These are phyloP conservation scores for Cancer borealis DNA, from an alignment of 2,888 invertebrate species.

Conservation along the genomic window DNA sequence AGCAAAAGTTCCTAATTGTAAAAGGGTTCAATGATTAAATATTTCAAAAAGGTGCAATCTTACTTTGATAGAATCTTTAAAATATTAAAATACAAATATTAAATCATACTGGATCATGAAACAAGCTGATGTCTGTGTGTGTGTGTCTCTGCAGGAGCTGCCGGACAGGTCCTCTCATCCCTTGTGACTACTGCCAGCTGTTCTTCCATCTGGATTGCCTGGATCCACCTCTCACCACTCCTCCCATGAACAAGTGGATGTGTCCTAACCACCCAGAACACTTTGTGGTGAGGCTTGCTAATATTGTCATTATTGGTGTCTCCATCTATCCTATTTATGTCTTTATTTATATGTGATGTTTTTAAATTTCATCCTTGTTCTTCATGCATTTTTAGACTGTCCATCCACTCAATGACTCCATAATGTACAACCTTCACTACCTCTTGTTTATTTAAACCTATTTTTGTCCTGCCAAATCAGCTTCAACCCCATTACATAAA, in stretches of 20 bases:
- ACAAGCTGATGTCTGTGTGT: background rate
- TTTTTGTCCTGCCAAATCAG: background rate
- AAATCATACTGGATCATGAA: background rate
- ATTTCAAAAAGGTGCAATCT: background rate
- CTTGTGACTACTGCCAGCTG: conserved; percentile 96
- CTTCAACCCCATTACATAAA: background rate
- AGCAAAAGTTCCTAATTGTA: background rate
- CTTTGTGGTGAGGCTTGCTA: conserved; percentile 82
- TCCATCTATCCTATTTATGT: background rate
- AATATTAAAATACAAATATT: background rate
- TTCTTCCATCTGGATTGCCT: conserved; percentile 96
- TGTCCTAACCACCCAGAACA: conserved; percentile 98
- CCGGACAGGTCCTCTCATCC: conserved; percentile 89
- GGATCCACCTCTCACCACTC: conserved; percentile 92
- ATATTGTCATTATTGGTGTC: background rate
- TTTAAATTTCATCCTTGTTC: background rate
- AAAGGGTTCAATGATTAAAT: background rate
- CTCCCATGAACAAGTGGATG: conserved; percentile 95
- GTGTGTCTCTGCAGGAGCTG: conserved; percentile 85
- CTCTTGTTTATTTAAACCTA: background rate
- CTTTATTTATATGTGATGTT: background rate
- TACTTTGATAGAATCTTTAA: background rate
- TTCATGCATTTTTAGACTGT: background rate
- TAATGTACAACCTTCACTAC: background rate
- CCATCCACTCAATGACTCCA: background rate